Evolutionary conservation across 2,888 invertebrate species (phyloP).

Genomic region (Gastrophysa polygoni): DNA sequence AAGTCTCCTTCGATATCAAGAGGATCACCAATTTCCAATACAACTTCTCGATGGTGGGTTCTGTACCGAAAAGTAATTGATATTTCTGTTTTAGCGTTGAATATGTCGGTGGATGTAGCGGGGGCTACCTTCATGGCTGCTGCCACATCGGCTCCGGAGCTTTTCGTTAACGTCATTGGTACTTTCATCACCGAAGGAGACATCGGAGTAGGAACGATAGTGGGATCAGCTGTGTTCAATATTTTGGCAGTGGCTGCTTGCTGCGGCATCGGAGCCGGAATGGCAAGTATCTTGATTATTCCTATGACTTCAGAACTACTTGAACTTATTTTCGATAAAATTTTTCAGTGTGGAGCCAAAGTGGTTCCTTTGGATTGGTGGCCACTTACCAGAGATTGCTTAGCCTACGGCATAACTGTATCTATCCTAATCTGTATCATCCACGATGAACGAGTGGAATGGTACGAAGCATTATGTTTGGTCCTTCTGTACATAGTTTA

Average conservation of each 20-base stretch:
- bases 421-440: conserved; percentile 74
- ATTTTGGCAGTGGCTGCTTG: conserved; percentile 79
- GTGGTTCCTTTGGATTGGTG: conserved; percentile 77
- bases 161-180: conserved; percentile 85
- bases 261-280: conserved; percentile 71
- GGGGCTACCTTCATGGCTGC: conserved; percentile 93
- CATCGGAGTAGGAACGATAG: conserved; percentile 78
- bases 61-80: no score
- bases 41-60: no score
- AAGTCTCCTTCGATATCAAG: no score
- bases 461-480: conserved; percentile 79
- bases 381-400: conserved; percentile 77
- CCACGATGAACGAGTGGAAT: conserved; percentile 75
- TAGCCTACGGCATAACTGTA: conserved; percentile 77
- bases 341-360: conserved; percentile 60
- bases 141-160: conserved; percentile 86
- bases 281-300: conserved; percentile 58
- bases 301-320: no score
- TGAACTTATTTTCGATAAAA: no score
- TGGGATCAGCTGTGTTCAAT: conserved; percentile 82
- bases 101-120: conserved; percentile 79
- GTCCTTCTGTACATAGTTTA: conserved; percentile 75
- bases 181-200: conserved; percentile 82
- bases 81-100: conserved; percentile 62
- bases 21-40: no score